Conservation (phyloP, 2,113 vertebrate genomes). For the Cavia aperea region DNA sequence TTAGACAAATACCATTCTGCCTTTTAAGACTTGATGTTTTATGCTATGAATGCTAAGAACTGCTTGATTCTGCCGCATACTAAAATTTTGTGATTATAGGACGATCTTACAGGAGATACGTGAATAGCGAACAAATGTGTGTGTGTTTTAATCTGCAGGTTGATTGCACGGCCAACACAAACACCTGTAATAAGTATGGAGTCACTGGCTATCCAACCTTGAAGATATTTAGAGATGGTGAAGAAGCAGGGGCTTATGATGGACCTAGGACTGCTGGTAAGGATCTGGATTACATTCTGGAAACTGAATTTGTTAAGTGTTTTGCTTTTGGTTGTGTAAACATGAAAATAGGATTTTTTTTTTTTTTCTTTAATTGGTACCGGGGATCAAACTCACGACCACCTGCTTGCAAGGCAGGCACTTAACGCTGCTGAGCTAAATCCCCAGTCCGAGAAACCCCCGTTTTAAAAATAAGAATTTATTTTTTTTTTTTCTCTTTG, state of each 20-base stretch:
- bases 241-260: conserved; percentile 92
- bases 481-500: no score
- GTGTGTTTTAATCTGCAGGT: conserved; percentile 78
- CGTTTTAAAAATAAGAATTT: no score
- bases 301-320: background rate
- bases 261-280: conserved; percentile 93
- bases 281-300: conserved; percentile 2
- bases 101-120: background rate
- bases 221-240: conserved; percentile 96
- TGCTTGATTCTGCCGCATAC: background rate
- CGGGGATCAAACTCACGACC: no score
- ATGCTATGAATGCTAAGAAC: background rate
- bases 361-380: no score
- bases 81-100: conserved; percentile 26
- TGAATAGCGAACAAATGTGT: conserved; percentile 13
- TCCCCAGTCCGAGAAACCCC: no score
- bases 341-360: background rate
- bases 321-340: background rate
- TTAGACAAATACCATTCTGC: background rate
- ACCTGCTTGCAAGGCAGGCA: no score
- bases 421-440: no score
- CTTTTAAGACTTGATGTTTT: background rate
- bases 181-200: conserved; percentile 92
- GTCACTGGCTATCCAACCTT: conserved; percentile 97
- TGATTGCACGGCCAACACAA: conserved; percentile 91